phyloP scores from a whole-genome alignment of 2,113 vertebrate genomes.

The Camelus bactrianus region DNA sequence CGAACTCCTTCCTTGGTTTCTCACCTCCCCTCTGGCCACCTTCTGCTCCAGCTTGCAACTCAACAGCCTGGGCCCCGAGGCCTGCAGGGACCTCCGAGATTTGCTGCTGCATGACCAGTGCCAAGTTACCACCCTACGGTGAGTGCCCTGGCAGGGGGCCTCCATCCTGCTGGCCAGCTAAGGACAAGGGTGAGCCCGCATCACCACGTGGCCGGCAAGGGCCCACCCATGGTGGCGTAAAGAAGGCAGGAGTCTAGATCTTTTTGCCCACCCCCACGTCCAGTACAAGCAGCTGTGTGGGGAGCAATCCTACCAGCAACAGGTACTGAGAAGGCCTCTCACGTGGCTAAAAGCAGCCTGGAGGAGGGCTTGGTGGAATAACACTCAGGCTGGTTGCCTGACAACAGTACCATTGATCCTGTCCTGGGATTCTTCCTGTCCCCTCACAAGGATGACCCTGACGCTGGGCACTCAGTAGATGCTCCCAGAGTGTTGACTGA shows the following conservation, averaged over 20 bases:
- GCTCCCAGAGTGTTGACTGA: neutral
- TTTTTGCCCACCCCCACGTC: neutral
- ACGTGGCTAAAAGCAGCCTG: neutral
- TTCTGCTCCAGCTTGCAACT: slow-evolving; percentile 89
- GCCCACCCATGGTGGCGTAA: neutral
- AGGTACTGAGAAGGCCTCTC: neutral
- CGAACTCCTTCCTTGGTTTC: neutral
- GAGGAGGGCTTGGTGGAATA: no score
- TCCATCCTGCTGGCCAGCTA: neutral
- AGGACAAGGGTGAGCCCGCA: neutral
- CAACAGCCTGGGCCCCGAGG: slow-evolving; percentile 94
- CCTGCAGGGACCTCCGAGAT: slow-evolving; percentile 92
- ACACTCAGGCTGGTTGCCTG: slow-evolving; percentile 12
- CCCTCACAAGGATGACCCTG: neutral
- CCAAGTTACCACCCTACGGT: slow-evolving; percentile 88
- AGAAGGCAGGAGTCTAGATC: neutral
- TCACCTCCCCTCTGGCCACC: neutral
- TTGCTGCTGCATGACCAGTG: slow-evolving; percentile 93
- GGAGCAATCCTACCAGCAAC: neutral
- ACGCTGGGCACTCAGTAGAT: neutral
- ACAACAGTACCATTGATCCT: neutral
- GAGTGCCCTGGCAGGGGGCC: slow-evolving; percentile 63
- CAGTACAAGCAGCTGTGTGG: neutral
- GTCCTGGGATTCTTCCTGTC: neutral
- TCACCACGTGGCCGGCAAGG: neutral